Conservation (phyloP, 2,113 vertebrate genomes). For the Ammospiza caudacuta region DNA sequence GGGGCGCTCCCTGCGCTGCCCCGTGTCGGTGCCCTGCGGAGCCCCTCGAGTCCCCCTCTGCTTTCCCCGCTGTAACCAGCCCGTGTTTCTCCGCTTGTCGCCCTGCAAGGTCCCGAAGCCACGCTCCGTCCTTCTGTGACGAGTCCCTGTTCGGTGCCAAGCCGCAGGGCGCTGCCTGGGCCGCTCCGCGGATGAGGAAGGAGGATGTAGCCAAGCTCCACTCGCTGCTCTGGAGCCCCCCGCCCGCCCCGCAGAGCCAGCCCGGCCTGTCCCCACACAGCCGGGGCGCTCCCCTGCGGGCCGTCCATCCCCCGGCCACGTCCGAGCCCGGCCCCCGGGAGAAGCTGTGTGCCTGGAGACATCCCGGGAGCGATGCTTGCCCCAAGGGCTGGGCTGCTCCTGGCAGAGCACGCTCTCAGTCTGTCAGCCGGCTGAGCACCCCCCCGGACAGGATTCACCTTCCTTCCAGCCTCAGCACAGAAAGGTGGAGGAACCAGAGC, state of each 20-base stretch:
- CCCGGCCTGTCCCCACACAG: not conserved
- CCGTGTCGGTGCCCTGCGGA: no score
- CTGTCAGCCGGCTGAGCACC: slow-evolving; percentile 1
- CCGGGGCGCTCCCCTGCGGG: slow-evolving; percentile 23
- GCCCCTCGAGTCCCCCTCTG: not conserved
- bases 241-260: not conserved
- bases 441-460: not conserved
- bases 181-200: slow-evolving; percentile 28
- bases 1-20: not conserved
- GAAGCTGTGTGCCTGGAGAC: not conserved
- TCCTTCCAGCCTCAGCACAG: not conserved
- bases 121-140: slow-evolving; percentile 76
- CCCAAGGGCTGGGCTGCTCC: not conserved
- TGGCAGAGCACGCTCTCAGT: not conserved
- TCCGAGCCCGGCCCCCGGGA: accelerated
- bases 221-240: slow-evolving; percentile 73
- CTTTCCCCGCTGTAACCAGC: not conserved
- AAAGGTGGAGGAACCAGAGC: not conserved
- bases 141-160: slow-evolving; percentile 73
- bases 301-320: not conserved
- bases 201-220: slow-evolving; percentile 62
- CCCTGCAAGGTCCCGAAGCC: slow-evolving; percentile 50
- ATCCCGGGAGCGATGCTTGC: not conserved
- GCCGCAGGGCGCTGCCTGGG: not conserved
- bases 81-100: not conserved